These are phyloP conservation scores for Fulmarus glacialis DNA, from an alignment of 2,113 vertebrate genomes.

Conservation along the genomic window DNA sequence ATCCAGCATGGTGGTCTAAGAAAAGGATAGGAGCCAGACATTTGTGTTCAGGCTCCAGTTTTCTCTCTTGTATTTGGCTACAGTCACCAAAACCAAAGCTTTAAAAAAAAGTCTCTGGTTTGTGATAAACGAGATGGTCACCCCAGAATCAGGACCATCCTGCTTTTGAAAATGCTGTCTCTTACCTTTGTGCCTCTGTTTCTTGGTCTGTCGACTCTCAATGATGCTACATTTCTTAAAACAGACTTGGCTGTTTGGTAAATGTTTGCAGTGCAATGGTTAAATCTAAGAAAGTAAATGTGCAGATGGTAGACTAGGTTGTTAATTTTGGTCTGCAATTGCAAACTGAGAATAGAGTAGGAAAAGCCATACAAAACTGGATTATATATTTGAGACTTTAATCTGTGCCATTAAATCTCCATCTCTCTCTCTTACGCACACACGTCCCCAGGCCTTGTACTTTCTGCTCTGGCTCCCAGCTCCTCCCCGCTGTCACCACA, in stretches of 20 bases:
- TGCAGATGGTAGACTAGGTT: neutral
- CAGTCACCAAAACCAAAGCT: neutral
- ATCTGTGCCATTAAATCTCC: neutral
- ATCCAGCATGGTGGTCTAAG: constrained; percentile 55
- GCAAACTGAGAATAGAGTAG: neutral
- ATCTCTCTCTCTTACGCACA: neutral
- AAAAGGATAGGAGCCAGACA: constrained; percentile 35
- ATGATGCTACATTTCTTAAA: neutral
- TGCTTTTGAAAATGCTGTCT: neutral
- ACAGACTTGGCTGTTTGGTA: neutral
- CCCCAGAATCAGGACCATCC: neutral
- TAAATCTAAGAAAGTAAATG: neutral
- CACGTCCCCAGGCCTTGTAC: neutral
- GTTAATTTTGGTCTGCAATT: neutral
- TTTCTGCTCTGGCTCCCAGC: neutral
- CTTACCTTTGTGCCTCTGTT: neutral
- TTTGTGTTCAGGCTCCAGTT: constrained; percentile 26
- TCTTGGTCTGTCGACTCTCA: neutral
- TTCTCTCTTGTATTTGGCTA: constrained; percentile 22
- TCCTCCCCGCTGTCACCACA: neutral
- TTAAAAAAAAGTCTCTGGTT: neutral
- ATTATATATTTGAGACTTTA: neutral
- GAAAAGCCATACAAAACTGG: neutral
- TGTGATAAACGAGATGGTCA: neutral
- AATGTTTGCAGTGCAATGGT: neutral